Evolutionary conservation across 2,888 invertebrate genomes (phyloP), one percentile per base, ranked within the genome.

Genomic region (Halictus quadricinctus): DNA sequence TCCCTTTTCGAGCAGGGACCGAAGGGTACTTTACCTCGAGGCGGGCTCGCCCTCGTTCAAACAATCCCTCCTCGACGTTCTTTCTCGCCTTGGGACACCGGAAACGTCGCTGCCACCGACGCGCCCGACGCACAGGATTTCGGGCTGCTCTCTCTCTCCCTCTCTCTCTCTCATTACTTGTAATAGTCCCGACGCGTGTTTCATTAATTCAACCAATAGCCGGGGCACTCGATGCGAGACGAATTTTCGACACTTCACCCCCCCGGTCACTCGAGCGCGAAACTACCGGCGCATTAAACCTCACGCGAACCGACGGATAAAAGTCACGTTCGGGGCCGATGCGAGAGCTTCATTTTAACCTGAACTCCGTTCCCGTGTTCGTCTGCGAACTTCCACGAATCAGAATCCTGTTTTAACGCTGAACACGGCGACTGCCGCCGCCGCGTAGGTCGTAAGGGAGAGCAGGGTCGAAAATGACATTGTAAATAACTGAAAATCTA

Each of bases 1-100:
- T 90, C 90, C 88, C 89, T 86, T 89, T 86, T 88, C 88, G 86
- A 90, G 89, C 82, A 89, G 83, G 79, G 80, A 84, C 87, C 83
- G 89, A 89, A 88, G 90, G 85, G 88, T 86, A 90, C 88, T 87
- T 76, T 73, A 83, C 87, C 90, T 85, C 74, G 72, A 48, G 86
- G 78, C 84, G 74, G 84, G 72, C 83, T 88, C 76, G 69, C 79
- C 80, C 84, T 85, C 87, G 83, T 76, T 72, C 84, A 87, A 87
- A 54, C 85, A 77, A 80, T 77, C 86, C 79, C 85, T 87, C 84
- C 80, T 78, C 79, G 66, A 66, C 80, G 76, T 84, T 89, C 83
- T 84, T 85, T 84, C 82, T 84, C 88, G 85, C 88, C 79, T 79
- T 72, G 66, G 75, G 81, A 87, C 76, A 83, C n/a, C 69, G 29